Base-by-base conservation (phyloP, 1,140 invertebrate species). In the Drosophila parvula region DNA sequence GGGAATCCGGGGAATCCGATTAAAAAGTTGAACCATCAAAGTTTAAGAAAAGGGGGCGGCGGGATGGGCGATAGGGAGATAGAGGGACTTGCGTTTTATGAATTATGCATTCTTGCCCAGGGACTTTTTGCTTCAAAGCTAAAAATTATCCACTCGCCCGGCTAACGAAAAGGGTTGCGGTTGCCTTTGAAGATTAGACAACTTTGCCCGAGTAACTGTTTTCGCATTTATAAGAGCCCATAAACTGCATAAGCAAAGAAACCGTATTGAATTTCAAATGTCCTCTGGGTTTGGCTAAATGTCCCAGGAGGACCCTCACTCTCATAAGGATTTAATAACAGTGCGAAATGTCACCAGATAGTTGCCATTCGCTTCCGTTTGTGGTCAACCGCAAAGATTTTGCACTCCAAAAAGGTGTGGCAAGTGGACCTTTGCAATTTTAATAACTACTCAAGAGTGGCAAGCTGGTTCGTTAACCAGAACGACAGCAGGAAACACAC, bases 11-110 rank as follows among this genome's bases (percentile, higher is more conserved):
- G 40, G 70, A 86, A 86, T 86, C 82, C 81, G 81, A 86, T 86
- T 84, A 78, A 78, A 84, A 84, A 84, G 74, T 84, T 84, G 38
- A 81, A 60, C 68, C 81, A 76, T 85, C 77, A 85, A 81, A 84
- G 81, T 84, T 84, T 62, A 73, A 59, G 68, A 58, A 71, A 55
- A 44, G 44, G 28, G 36, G 41, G 44, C 38, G 28, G 16, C 8
- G 8, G 8, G 5, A 16, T 32, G 7, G 40, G 45, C 61, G 76
- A 60, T 7, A 6, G 30, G 32, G 12, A 50, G 28, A 43, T 34
- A 32, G 38, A 44, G 56, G 18, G 18, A 28, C 14, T 60, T 68
- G 62, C 58, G 69, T 61, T 78, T 74, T 85, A 84, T 84, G 81
- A 84, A 84, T 84, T 81, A 84, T 84, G 81, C 82, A 84, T 84